These are phyloP conservation scores for Bucco capensis DNA, from an alignment of 2,113 vertebrate genomes.

Conservation along the genomic window DNA sequence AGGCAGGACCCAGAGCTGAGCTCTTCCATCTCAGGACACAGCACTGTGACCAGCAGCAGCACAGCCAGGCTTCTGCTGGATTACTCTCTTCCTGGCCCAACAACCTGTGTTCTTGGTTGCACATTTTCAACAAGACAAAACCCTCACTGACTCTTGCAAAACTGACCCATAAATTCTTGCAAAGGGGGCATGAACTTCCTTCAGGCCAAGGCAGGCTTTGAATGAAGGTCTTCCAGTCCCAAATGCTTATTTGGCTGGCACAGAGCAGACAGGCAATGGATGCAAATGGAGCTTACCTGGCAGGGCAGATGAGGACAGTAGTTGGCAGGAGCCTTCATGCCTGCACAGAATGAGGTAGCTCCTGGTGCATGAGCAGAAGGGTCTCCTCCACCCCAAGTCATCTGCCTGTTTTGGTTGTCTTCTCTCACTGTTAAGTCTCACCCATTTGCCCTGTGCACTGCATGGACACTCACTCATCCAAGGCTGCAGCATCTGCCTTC, in stretches of 20 bases:
- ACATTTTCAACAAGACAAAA: background rate
- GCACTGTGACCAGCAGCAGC: background rate
- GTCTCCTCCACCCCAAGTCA: accelerated
- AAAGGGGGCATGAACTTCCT: background rate
- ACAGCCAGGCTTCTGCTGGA: background rate
- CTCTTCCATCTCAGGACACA: background rate
- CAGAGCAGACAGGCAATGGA: background rate
- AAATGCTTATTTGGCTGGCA: background rate
- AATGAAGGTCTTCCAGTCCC: background rate
- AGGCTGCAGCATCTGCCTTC: background rate
- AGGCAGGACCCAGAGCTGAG: background rate
- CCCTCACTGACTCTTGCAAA: background rate
- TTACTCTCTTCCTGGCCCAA: background rate
- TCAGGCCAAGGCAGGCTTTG: background rate
- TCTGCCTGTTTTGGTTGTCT: background rate
- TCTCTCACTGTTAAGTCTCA: background rate
- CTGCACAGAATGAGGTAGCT: background rate
- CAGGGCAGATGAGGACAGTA: background rate
- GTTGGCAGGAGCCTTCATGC: background rate
- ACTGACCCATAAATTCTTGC: background rate
- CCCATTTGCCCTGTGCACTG: background rate
- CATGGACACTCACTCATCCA: accelerated
- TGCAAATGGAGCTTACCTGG: background rate
- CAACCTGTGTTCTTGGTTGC: accelerated
- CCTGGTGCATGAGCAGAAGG: background rate